A percentile compares a stretch with the other conserved stretches of the same genome.
phyloP scores from a whole-genome alignment of 2,113 vertebrate genomes.

The Galemys pyrenaicus region DNA sequence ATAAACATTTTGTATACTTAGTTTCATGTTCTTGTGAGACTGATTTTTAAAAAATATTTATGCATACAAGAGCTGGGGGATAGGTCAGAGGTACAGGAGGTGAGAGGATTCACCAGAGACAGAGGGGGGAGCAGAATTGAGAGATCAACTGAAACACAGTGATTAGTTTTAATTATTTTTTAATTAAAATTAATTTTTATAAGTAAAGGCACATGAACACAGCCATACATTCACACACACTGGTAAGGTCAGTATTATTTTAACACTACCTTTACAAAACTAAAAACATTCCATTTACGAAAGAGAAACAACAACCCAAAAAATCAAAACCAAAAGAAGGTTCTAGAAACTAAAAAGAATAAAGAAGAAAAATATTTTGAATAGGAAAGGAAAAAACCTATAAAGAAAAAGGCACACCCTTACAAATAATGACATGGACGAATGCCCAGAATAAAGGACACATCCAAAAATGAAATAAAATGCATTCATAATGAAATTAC shows the following conservation, averaged over 20 bases:
- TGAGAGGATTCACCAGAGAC: no score
- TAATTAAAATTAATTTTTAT: conserved; percentile 51
- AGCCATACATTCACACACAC: neutral
- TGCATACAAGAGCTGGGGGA: no score
- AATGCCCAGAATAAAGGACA: conserved; percentile 47
- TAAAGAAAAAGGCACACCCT: neutral
- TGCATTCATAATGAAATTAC: neutral
- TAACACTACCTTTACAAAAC: conserved; percentile 39
- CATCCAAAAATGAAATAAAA: conserved; percentile 62
- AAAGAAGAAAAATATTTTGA: conserved; percentile 14
- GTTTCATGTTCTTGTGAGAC: conserved; percentile 56
- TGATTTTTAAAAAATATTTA: no score
- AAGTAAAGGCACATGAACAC: neutral
- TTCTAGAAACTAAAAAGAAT: neutral
- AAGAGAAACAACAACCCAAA: neutral
- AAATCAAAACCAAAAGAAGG: neutral
- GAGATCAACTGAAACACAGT: no score
- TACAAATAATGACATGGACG: conserved; percentile 19
- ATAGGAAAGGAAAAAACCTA: conserved; percentile 17
- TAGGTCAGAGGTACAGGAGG: no score
- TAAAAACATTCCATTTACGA: conserved; percentile 57
- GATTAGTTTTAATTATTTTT: no score
- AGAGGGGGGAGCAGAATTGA: no score
- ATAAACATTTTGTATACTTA: conserved; percentile 64
- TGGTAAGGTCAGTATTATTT: neutral